Evolutionary conservation across 2,888 invertebrate genomes (phyloP).

Genomic region (Penaeus monodon): DNA sequence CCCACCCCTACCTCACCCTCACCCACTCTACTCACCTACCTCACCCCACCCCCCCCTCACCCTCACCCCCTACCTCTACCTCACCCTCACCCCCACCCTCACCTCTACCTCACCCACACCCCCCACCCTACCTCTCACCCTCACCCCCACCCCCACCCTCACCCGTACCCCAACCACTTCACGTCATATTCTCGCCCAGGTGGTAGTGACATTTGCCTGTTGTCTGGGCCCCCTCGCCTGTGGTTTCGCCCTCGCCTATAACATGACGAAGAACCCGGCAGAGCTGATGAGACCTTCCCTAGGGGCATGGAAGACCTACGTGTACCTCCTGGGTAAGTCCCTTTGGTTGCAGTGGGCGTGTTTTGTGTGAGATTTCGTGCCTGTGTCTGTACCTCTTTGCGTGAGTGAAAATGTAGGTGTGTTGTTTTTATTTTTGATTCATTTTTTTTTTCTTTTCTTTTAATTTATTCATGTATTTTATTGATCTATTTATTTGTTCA

Average conservation of each 20-base stretch:
- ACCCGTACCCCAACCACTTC: not conserved
- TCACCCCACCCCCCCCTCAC: not conserved
- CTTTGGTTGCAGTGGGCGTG: not conserved
- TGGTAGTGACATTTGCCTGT: conserved; percentile 58
- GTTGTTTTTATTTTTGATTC: too few relatives aligned
- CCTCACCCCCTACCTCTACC: not conserved
- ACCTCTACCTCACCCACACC: not conserved
- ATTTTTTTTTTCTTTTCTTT: not conserved
- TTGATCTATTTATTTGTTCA: not conserved
- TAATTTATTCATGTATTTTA: not conserved
- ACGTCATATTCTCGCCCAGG: conserved; percentile 20
- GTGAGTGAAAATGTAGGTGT: too few relatives aligned
- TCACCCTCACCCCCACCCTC: not conserved
- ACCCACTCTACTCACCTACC: too few relatives aligned
- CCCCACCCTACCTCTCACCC: not conserved
- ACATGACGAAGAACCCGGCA: conserved; percentile 53
- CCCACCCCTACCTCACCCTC: too few relatives aligned
- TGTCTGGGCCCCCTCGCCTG: conserved; percentile 63
- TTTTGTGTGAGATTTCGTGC: not conserved
- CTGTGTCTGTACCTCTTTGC: too few relatives aligned
- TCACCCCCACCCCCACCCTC: not conserved
- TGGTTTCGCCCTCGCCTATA: conserved; percentile 60
- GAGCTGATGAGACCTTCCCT: conserved; percentile 40
- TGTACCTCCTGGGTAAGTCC: conserved; percentile 52
- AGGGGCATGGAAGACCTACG: conserved; percentile 56